Conservation (phyloP, 2,797 vertebrate species). For the Enteromius trimaculatus region DNA sequence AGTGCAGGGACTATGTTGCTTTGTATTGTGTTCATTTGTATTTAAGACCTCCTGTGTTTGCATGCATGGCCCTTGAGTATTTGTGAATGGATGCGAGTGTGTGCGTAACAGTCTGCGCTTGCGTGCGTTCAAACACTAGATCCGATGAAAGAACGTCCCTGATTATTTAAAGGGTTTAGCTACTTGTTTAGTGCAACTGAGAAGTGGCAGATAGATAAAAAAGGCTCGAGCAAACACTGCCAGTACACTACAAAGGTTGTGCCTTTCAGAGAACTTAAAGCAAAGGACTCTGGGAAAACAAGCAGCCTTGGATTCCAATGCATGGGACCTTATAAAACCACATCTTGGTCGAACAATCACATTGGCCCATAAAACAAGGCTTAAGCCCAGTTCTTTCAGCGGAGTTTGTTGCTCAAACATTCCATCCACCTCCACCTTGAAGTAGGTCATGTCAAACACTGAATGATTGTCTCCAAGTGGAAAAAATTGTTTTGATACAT, state of each 20-base stretch:
- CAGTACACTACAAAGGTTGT: slow-evolving; percentile 50
- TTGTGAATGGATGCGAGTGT: slow-evolving; percentile 25
- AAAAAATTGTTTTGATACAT: slow-evolving; percentile 9
- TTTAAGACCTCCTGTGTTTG: slow-evolving; percentile 29
- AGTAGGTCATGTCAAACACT: slow-evolving; percentile 39
- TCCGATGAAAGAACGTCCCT: slow-evolving; percentile 28
- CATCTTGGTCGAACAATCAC: slow-evolving; percentile 39
- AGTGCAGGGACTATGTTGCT: not conserved
- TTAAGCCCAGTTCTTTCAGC: slow-evolving; percentile 14
- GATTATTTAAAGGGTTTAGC: slow-evolving; percentile 41
- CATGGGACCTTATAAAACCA: slow-evolving; percentile 45
- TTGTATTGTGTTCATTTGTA: slow-evolving; percentile 20
- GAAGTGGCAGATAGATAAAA: slow-evolving; percentile 48
- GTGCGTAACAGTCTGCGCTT: slow-evolving; percentile 15
- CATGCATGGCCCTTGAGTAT: not conserved
- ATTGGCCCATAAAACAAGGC: slow-evolving; percentile 24
- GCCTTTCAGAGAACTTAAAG: slow-evolving; percentile 38
- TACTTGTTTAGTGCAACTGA: slow-evolving; percentile 49
- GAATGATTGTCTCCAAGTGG: not conserved
- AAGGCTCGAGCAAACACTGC: slow-evolving; percentile 15
- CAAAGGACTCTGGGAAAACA: slow-evolving; percentile 55
- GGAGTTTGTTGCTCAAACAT: slow-evolving; percentile 38
- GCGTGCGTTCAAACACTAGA: slow-evolving; percentile 19
- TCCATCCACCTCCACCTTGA: slow-evolving; percentile 20
- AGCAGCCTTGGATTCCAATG: slow-evolving; percentile 32